Conservation (phyloP, 2,797 vertebrate genomes). For the Tachyglossus aculeatus region DNA sequence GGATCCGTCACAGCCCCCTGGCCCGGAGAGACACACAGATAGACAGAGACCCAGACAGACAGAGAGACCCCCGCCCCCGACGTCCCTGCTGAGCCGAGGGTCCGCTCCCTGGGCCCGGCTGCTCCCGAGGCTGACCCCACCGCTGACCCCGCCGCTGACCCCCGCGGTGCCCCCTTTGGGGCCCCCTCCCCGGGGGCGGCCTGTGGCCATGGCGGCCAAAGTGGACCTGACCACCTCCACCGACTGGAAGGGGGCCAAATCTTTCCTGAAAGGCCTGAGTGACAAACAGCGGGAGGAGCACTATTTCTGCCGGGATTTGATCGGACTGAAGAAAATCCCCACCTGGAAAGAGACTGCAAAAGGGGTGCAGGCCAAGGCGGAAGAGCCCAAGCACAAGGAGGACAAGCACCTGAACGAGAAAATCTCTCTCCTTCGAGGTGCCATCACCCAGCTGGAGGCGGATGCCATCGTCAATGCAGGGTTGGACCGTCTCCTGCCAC, state of each 20-base stretch:
- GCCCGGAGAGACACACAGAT: conserved; percentile 21
- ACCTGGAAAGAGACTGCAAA: conserved; percentile 77
- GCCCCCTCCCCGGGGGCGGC: conserved; percentile 52
- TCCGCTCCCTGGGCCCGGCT: conserved; percentile 47
- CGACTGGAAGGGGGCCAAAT: conserved; percentile 76
- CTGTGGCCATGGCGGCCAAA: conserved; percentile 68
- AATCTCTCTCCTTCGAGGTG: too few relatives aligned
- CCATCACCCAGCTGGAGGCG: too few relatives aligned
- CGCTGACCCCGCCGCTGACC: neutral
- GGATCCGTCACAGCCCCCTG: conserved; percentile 3
- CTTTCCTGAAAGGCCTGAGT: conserved; percentile 75
- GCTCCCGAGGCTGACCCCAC: neutral
- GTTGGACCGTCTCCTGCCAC: too few relatives aligned
- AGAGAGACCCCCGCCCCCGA: conserved; percentile 47
- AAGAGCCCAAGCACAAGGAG: too few relatives aligned
- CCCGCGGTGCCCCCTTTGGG: conserved; percentile 32
- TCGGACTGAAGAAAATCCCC: conserved; percentile 78
- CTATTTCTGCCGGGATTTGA: conserved; percentile 75
- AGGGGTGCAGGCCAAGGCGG: too few relatives aligned
- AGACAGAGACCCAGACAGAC: conserved; percentile 30
- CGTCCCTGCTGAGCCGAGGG: conserved; percentile 42
- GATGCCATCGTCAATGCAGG: too few relatives aligned
- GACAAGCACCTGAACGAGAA: too few relatives aligned
- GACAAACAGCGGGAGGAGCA: conserved; percentile 75
- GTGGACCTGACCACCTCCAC: conserved; percentile 69